A percentile compares a stretch with the other conserved stretches of the same genome.
phyloP scores from a whole-genome alignment of 2,797 vertebrate genomes.

The Erpetoichthys calabaricus region DNA sequence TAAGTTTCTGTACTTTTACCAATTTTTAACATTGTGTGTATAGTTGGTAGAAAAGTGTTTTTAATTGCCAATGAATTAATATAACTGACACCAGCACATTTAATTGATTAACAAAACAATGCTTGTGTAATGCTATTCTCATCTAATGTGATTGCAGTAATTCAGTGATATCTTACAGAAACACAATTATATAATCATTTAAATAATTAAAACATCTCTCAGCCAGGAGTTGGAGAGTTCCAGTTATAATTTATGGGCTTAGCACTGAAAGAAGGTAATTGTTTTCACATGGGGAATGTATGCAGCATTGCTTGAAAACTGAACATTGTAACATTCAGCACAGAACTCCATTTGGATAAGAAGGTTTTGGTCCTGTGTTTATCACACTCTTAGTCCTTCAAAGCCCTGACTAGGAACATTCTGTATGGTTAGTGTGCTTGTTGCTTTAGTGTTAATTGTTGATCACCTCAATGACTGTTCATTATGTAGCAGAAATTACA shows the following conservation, averaged over 20 bases:
- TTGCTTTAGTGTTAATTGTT: too few species aligned
- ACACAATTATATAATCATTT: constrained; percentile 53
- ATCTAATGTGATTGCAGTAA: constrained; percentile 39
- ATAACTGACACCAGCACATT: constrained; percentile 34
- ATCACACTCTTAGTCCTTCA: too few species aligned
- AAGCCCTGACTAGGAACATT: too few species aligned
- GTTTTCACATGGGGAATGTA: constrained; percentile 57
- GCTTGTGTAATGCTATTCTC: constrained; percentile 25
- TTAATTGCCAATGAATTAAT: constrained; percentile 30
- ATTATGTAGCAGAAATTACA: too few species aligned
- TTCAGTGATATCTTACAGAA: constrained; percentile 47
- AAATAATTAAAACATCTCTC: constrained; percentile 58
- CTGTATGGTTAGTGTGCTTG: too few species aligned
- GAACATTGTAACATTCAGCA: neutral
- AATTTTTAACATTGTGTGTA: too few species aligned
- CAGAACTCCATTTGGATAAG: too few species aligned
- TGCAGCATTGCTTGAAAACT: constrained; percentile 36
- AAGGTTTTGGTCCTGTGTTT: too few species aligned
- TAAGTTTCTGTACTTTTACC: too few species aligned
- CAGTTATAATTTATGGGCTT: constrained; percentile 31
- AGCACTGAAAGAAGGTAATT: constrained; percentile 51
- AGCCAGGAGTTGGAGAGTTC: constrained; percentile 40
- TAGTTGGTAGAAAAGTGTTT: constrained; percentile 14
- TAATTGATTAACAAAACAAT: constrained; percentile 42
- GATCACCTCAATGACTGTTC: too few species aligned